These are phyloP conservation scores for Halyomorpha halys DNA, from an alignment of 1,140 invertebrate species.

Conservation along the genomic window DNA sequence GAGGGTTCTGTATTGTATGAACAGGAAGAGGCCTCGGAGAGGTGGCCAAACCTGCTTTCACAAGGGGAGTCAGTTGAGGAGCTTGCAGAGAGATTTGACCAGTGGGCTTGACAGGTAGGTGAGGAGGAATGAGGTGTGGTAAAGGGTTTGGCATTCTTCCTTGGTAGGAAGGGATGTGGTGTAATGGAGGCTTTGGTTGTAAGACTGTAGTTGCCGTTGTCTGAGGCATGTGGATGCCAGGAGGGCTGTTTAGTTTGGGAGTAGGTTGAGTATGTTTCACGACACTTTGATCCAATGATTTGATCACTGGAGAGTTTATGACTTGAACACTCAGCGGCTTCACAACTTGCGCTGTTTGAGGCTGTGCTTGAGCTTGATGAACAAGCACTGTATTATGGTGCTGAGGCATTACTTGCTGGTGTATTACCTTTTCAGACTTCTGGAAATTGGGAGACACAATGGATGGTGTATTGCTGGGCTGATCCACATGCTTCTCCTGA, in stretches of 20 bases:
- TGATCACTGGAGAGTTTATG: conserved; percentile 3
- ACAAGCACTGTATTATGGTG: background rate
- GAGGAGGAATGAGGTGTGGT: conserved; percentile 9
- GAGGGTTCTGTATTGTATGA: background rate
- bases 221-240: background rate
- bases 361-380: background rate
- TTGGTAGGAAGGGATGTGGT: background rate
- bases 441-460: background rate
- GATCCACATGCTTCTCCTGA: background rate
- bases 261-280: background rate
- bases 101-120: background rate
- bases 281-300: background rate
- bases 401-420: background rate
- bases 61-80: conserved; percentile 5
- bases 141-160: background rate
- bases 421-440: conserved; percentile 2
- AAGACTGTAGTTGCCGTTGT: background rate
- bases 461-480: background rate
- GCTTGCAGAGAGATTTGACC: conserved; percentile 1
- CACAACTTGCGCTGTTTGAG: background rate
- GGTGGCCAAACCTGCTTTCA: background rate
- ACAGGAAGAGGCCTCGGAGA: background rate
- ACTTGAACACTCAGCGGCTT: background rate
- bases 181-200: background rate
- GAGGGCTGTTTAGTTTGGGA: conserved; percentile 5